Conservation (phyloP, 2,113 vertebrate species). For the Myiopsitta monachus region DNA sequence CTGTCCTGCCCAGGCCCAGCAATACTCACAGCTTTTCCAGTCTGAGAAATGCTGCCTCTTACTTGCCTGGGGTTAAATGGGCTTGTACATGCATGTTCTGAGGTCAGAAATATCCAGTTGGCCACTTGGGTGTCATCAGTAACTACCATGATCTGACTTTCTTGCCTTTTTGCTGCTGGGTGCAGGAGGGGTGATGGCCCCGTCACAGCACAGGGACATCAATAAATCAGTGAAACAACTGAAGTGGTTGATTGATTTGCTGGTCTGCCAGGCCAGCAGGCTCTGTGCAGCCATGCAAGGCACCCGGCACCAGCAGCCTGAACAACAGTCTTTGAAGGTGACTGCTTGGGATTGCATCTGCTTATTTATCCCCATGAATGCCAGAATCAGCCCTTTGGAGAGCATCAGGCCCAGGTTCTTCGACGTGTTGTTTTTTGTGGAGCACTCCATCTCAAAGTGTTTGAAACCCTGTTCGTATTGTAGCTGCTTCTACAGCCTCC, state of each 20-base stretch:
- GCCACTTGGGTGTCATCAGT: background rate
- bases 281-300: background rate
- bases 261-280: background rate
- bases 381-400: background rate
- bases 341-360: background rate
- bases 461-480: background rate
- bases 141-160: background rate
- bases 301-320: background rate
- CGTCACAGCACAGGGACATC: background rate
- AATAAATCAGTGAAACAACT: background rate
- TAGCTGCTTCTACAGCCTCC: background rate
- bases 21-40: background rate
- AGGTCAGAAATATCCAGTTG: background rate
- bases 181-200: background rate
- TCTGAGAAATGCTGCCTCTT: background rate
- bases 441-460: background rate
- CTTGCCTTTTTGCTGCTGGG: background rate
- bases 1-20: background rate
- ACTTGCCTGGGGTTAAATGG: background rate
- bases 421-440: fast-evolving
- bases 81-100: background rate
- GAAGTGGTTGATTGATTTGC: background rate
- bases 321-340: background rate
- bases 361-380: background rate
- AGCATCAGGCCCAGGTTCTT: background rate